Conservation (phyloP, 2,888 invertebrate genomes). For the Heteropelma amictum region DNA sequence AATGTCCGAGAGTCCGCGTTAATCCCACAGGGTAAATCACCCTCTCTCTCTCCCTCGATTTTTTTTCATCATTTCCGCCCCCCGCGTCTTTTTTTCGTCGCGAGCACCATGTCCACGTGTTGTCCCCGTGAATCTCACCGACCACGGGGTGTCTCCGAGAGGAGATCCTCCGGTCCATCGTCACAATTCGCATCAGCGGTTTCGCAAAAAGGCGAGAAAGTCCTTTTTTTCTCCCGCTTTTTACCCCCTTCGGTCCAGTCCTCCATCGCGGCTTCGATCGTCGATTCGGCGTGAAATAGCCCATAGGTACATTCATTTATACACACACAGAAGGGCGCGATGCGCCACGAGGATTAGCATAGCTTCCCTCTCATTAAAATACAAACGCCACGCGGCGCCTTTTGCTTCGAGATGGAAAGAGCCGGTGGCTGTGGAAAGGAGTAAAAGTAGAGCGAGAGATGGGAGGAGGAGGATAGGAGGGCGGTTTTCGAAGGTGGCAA, state of each 20-base stretch:
- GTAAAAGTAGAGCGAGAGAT: background rate
- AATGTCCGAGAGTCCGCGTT: conserved; percentile 38
- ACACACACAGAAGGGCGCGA: conserved; percentile 49
- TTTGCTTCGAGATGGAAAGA: conserved; percentile 62
- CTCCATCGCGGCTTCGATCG: conserved; percentile 36
- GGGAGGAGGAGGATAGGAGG: background rate
- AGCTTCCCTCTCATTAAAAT: conserved; percentile 76
- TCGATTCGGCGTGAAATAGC: no score
- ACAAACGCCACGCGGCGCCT: conserved; percentile 72
- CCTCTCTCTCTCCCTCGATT: conserved; percentile 13
- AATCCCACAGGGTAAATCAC: conserved; percentile 48
- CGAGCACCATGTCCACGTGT: conserved; percentile 42
- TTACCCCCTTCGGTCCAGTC: conserved; percentile 33
- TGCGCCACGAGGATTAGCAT: conserved; percentile 76
- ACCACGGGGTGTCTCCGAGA: conserved; percentile 59
- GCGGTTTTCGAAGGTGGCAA: background rate
- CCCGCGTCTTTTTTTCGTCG: conserved; percentile 11
- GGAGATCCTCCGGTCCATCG: no score
- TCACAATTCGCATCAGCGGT: conserved; percentile 68
- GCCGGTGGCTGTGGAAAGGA: conserved; percentile 2
- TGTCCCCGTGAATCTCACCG: conserved; percentile 10
- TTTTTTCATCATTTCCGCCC: conserved; percentile 15
- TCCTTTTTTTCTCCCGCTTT: background rate
- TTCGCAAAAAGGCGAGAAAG: no score
- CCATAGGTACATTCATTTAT: background rate